Evolutionary conservation across 2,797 vertebrate species (phyloP), one percentile per base, ranked within the genome.

Genomic region (Phoxinus dragarum): DNA sequence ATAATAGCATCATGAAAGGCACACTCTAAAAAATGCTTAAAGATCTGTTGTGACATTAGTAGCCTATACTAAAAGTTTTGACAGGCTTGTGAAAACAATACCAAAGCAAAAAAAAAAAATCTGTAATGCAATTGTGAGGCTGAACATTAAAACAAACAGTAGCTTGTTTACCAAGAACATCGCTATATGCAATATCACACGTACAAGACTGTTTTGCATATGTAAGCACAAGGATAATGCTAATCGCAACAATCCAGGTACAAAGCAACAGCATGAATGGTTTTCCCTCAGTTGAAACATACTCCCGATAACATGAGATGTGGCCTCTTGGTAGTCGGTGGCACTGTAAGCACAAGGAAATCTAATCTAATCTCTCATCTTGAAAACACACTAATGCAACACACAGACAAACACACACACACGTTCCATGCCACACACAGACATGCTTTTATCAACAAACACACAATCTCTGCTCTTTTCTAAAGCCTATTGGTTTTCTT

Each of bases 291-390:
- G 17, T 38, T 7, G 21, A 77, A 77, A 56, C 52, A 27, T 27
- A 14, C n/a, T 27, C 56, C 38, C 1, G n/a, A 78, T 27, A 40
- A 61, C 56, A 79, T 42, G 16, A 66, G 40, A 66, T 27, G 8
- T 47, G 59, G n/a, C 38, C 36, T 6, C 1, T 44, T 64, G 6
- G 12, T 31, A 81, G 11, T 10, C 36, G 66, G 68, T 72, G n/a
- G n/a, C 23, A 78, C 67, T 64, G 44, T 31, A 66, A 82, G 61
- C 44, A 82, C 44, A 71, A 68, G 73, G 54, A 84, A 84, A 77
- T 84, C 27, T 44, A 78, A 82, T 38, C 38, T 21, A 61, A 78
- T 81, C 34, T 66, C 61, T 74, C 19, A 52, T 44, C 78, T 77
- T 42, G 27, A 42, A 52, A 36, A 49, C 73, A 47, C 27, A 40